These are phyloP conservation scores for Chouioia cunea DNA, from an alignment of 2,888 invertebrate genomes.

Conservation along the genomic window DNA sequence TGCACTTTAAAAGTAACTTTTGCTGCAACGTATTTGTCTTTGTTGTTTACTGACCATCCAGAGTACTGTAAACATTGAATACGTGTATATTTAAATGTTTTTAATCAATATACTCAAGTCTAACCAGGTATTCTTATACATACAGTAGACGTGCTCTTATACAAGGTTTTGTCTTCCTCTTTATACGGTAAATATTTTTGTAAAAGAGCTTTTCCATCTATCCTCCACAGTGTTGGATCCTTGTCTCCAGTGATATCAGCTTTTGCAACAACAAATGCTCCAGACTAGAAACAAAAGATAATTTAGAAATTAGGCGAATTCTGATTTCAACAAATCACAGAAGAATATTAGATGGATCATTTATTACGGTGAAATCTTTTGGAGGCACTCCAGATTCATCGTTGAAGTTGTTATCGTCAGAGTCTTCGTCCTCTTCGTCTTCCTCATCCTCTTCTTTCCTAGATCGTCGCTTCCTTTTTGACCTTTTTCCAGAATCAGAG, in stretches of 20 bases:
- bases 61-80: constrained; percentile 66
- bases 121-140: constrained; percentile 49
- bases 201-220: constrained; percentile 73
- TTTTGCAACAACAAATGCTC: constrained; percentile 73
- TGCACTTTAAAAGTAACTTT: constrained; percentile 70
- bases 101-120: background rate
- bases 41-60: constrained; percentile 70
- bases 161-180: constrained; percentile 69
- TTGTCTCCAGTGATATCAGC: constrained; percentile 69
- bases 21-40: constrained; percentile 70
- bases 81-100: constrained; percentile 3
- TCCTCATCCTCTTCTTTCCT: constrained; percentile 59
- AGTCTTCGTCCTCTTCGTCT: constrained; percentile 65
- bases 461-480: constrained; percentile 54
- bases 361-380: constrained; percentile 64
- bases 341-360: constrained; percentile 24
- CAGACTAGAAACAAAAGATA: constrained; percentile 67
- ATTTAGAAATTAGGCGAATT: constrained; percentile 10
- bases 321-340: background rate
- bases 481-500: constrained; percentile 62
- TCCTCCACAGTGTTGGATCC: constrained; percentile 74
- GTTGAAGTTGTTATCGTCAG: constrained; percentile 63
- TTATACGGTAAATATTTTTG: constrained; percentile 74
- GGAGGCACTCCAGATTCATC: constrained; percentile 63
- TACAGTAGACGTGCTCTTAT: constrained; percentile 72